phyloP scores from a whole-genome alignment of 2,888 invertebrate genomes.

The Pachydiplax longipennis region DNA sequence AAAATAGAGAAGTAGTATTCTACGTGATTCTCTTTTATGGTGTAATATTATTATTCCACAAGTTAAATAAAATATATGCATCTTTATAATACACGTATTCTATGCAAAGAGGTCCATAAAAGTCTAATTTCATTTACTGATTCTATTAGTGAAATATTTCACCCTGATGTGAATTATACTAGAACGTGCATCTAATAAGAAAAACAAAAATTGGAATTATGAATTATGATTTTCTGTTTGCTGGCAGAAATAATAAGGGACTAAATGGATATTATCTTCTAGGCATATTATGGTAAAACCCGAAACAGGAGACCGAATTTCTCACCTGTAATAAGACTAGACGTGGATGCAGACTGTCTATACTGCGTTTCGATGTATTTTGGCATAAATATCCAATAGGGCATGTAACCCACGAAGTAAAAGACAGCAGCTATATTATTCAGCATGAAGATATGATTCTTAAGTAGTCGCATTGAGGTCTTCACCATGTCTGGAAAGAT shows the following conservation, averaged over 20 bases:
- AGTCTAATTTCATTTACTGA: too few species aligned
- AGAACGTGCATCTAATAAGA: too few species aligned
- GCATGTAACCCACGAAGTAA: constrained; percentile 75
- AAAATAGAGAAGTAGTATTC: too few species aligned
- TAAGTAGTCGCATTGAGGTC: constrained; percentile 69
- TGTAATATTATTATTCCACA: too few species aligned
- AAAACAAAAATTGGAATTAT: too few species aligned
- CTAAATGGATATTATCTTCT: not conserved
- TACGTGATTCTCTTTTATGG: too few species aligned
- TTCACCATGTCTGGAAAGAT: constrained; percentile 66
- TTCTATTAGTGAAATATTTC: too few species aligned
- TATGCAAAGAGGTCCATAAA: too few species aligned
- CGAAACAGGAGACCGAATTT: not conserved
- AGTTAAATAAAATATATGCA: too few species aligned
- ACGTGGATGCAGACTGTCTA: constrained; percentile 75
- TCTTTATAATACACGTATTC: too few species aligned
- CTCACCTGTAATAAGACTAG: constrained; percentile 75
- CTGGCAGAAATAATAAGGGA: not conserved
- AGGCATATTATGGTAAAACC: not conserved
- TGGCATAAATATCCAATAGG: constrained; percentile 82
- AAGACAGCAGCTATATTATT: constrained; percentile 78
- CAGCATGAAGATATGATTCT: constrained; percentile 73
- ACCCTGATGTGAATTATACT: too few species aligned
- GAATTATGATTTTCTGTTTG: too few species aligned
- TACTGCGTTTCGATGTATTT: constrained; percentile 86